Evolutionary conservation across 2,797 vertebrate genomes (phyloP).

Genomic region (Momotus momota): DNA sequence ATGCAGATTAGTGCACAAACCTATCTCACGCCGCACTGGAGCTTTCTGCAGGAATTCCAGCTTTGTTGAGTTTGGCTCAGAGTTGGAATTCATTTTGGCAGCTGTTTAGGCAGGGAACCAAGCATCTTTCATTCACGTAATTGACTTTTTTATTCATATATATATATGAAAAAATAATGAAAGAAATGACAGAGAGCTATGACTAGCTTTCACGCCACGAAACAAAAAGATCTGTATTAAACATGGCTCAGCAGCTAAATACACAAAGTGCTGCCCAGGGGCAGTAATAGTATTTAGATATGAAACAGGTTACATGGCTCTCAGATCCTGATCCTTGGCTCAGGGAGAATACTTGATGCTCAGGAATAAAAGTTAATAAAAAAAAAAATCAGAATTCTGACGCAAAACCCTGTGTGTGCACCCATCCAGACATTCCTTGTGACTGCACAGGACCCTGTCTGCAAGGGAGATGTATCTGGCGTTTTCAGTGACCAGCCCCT

Average conservation of each 20-base stretch:
- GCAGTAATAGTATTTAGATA: not conserved
- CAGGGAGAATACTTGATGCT: not conserved
- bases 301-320: not conserved
- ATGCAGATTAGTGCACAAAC: not conserved
- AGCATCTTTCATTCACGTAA: conserved; percentile 66
- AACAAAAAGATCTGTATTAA: not conserved
- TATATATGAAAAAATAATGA: conserved; percentile 31
- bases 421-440: not conserved
- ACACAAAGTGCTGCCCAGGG: conserved; percentile 13
- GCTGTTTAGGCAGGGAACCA: conserved; percentile 62
- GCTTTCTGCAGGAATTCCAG: conserved; percentile 44
- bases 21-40: conserved; percentile 11
- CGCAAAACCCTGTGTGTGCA: not conserved
- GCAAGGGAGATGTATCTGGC: rapidly evolving
- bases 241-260: conserved; percentile 3
- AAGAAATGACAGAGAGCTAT: conserved; percentile 19
- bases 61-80: conserved; percentile 27
- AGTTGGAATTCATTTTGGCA: conserved; percentile 58
- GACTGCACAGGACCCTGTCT: not conserved
- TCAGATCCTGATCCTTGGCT: conserved; percentile 7
- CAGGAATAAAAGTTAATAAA: not conserved
- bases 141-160: conserved; percentile 46
- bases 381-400: not conserved
- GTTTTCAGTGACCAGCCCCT: not conserved
- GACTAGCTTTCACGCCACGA: not conserved